Evolutionary conservation across 2,113 vertebrate species (phyloP), one percentile per base, ranked within the genome.

Genomic region (Aleadryas rufinucha): DNA sequence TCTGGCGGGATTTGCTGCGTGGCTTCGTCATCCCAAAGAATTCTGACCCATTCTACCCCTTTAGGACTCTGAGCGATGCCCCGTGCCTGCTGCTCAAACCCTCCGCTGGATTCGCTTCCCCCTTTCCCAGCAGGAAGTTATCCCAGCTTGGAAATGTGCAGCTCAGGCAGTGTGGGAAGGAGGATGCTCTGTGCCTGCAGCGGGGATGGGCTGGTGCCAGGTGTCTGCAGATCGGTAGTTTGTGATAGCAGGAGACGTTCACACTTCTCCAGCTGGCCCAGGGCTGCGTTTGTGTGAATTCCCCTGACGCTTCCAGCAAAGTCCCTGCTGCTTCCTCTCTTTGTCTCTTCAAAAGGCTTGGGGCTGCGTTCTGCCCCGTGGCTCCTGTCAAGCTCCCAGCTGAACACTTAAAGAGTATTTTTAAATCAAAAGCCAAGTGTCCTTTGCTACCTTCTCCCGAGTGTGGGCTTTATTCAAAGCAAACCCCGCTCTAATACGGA

Each of bases 61-160:
- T n/a, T 3, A 60, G 24, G 14, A 12, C 52, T 22, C 56, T 20
- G 41, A 37, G 13, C 9, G 18, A 7, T 33, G 8, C 60, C 45
- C 50, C 2, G 0, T 14, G 61, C 9, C 31, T 37, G 24, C 71
- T 53, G 47, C 71, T 41, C 85, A 39, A 6, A 16, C 31, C 56
- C 17, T 57, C 18, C 11, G 1, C 24, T 0, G 5, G 5, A 12
- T 60, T 14, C 0, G 2, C 33, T 64, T 24, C 35, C 35, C 10
- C 27, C 19, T 44, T 56, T n/a, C 78, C 82, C 27, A 13, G 37
- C 10, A 14, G 60, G 50, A 50, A 54, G 15, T 50, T 28, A 4
- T 41, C 78, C n/a, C 82, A 59, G 56, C 28, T 31, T 3, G 33
- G 74, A 18, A 77, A 39, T 39, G 8, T 6, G 12, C 54, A 17